Evolutionary conservation across 2,888 invertebrate species (phyloP).

Genomic region (Raillietiella orientalis): DNA sequence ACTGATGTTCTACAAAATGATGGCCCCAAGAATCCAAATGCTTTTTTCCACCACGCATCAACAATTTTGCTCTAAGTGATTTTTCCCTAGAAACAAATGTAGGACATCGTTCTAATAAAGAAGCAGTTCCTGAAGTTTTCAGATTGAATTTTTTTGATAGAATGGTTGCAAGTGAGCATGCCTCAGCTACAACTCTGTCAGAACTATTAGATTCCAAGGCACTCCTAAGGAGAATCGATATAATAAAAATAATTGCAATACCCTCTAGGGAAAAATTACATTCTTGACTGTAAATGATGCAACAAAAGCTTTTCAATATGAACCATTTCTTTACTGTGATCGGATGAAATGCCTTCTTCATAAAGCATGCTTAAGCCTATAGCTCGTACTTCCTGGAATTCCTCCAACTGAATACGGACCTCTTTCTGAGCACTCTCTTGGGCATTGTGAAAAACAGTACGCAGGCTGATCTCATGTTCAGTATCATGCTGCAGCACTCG

Average conservation of each 20-base stretch:
- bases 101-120: slow-evolving; percentile 34
- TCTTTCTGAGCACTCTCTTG: too few species aligned
- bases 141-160: slow-evolving; percentile 39
- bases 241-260: too few species aligned
- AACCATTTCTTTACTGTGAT: too few species aligned
- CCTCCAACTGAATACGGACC: too few species aligned
- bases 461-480: slow-evolving; percentile 61
- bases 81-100: slow-evolving; percentile 60
- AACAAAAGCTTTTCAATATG: too few species aligned
- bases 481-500: slow-evolving; percentile 45
- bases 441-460: slow-evolving; percentile 22
- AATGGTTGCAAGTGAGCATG: slow-evolving; percentile 45
- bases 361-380: too few species aligned
- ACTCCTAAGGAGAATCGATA: too few species aligned
- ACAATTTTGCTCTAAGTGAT: slow-evolving; percentile 28
- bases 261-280: too few species aligned
- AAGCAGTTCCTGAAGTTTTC: slow-evolving; percentile 21
- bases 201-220: too few species aligned
- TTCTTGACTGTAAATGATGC: too few species aligned
- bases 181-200: slow-evolving; percentile 24
- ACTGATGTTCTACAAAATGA: slow-evolving; percentile 55
- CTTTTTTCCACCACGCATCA: slow-evolving; percentile 15
- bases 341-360: too few species aligned
- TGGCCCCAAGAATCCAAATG: slow-evolving; percentile 56
- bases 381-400: too few species aligned